These are phyloP conservation scores for Meta bourneti DNA, from an alignment of 2,888 invertebrate genomes.

Conservation along the genomic window DNA sequence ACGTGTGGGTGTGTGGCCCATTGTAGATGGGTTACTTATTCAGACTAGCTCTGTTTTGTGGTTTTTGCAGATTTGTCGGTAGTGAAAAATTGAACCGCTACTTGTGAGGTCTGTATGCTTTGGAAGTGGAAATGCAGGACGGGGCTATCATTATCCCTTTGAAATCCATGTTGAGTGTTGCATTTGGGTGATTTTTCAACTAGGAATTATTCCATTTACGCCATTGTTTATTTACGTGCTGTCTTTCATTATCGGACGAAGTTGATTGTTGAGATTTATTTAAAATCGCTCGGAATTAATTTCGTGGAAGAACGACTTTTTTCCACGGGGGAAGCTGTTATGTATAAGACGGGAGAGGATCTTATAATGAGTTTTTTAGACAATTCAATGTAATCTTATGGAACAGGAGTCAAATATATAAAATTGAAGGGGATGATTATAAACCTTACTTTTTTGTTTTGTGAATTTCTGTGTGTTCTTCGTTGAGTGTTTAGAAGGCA, in stretches of 20 bases:
- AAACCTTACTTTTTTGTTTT: too few relatives aligned
- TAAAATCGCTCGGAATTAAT: background rate
- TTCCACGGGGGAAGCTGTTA: constrained; percentile 6
- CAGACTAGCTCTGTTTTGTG: constrained; percentile 33
- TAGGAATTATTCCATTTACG: background rate
- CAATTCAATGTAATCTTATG: too few relatives aligned
- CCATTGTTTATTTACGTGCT: background rate
- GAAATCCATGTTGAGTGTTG: constrained; percentile 12
- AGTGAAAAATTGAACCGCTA: constrained; percentile 57
- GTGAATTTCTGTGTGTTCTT: too few relatives aligned
- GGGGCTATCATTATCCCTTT: background rate
- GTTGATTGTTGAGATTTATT: background rate
- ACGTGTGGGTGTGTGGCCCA: constrained; percentile 65
- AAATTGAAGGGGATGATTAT: too few relatives aligned
- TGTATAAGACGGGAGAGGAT: background rate
- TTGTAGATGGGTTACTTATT: constrained; percentile 70
- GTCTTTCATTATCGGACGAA: background rate
- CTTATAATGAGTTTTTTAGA: background rate
- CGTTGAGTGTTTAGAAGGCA: too few relatives aligned
- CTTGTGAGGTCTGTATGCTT: constrained; percentile 70
- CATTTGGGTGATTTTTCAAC: background rate
- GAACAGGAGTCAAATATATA: too few relatives aligned
- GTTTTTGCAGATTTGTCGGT: constrained; percentile 7
- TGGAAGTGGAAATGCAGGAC: background rate
- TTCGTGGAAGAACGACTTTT: background rate